A percentile compares a stretch with the other conserved stretches of the same genome.
These are phyloP conservation scores for Ennomos quercinarius DNA, from an alignment of 2,888 invertebrate species.

Conservation along the genomic window DNA sequence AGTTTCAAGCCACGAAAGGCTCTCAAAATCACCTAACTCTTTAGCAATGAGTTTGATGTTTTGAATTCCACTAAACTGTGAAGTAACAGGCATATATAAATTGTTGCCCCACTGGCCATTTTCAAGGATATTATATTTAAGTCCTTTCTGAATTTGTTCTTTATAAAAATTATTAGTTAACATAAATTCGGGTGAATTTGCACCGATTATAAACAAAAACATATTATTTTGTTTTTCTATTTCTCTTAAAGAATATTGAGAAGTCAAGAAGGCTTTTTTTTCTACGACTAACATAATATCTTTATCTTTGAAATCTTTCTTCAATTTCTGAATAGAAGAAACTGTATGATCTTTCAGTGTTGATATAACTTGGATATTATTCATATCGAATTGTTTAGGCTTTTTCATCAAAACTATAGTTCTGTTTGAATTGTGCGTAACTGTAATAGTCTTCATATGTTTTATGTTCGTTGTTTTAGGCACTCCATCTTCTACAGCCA, in stretches of 20 bases:
- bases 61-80: not conserved
- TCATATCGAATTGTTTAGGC: not conserved
- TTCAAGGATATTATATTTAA: constrained; percentile 1
- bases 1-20: constrained; percentile 14
- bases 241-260: not conserved
- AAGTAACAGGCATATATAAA: not conserved
- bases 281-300: not conserved
- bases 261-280: not conserved
- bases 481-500: not conserved
- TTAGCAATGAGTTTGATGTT: not conserved
- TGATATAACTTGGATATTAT: constrained; percentile 1
- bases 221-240: not conserved
- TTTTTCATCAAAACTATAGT: constrained; percentile 9
- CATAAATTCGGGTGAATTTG: not conserved
- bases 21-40: constrained; percentile 2
- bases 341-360: not conserved
- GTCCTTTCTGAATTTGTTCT: constrained; percentile 8
- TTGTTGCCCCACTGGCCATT: not conserved
- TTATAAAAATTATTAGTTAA: not conserved
- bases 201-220: not conserved
- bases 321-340: not conserved
- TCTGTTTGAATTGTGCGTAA: not conserved
- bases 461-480: not conserved
- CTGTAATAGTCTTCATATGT: not conserved
- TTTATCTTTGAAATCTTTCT: not conserved